Conservation (phyloP, 2,797 vertebrate genomes). For the Triplophysa yarkandensis region DNA sequence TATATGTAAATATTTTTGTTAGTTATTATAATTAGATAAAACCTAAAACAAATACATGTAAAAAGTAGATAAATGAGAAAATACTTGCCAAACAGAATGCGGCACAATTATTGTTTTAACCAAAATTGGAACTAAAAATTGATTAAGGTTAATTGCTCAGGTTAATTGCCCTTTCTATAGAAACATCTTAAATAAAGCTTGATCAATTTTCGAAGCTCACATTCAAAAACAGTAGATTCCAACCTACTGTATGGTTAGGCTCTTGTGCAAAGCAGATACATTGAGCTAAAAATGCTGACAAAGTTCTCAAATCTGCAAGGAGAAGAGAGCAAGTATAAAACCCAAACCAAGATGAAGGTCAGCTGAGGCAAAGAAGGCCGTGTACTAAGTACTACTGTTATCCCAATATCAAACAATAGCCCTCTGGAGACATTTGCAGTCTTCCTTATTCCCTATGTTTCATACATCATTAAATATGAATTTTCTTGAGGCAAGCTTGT, state of each 20-base stretch:
- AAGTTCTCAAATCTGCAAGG: slow-evolving; percentile 63
- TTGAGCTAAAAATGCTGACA: slow-evolving; percentile 66
- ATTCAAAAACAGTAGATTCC: too few species aligned
- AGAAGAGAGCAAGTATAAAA: slow-evolving; percentile 45
- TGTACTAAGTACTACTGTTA: not conserved
- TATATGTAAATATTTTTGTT: too few species aligned
- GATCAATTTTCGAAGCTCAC: too few species aligned
- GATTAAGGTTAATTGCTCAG: too few species aligned
- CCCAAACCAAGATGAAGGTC: slow-evolving; percentile 51
- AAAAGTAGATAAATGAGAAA: too few species aligned
- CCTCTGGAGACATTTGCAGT: slow-evolving; percentile 8
- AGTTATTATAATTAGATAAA: too few species aligned
- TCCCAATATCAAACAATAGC: not conserved
- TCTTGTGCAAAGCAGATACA: slow-evolving; percentile 56
- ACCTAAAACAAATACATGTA: too few species aligned
- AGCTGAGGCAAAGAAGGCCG: slow-evolving; percentile 57
- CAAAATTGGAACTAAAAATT: too few species aligned
- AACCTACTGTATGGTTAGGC: slow-evolving; percentile 32
- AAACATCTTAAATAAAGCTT: too few species aligned
- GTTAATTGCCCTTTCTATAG: too few species aligned
- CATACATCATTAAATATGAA: not conserved
- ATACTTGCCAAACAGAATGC: too few species aligned
- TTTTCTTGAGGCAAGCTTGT: not conserved
- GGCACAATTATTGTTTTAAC: too few species aligned
- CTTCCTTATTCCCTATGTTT: slow-evolving; percentile 1